Percentiles rank a stretch among this genome's conserved stretches.
Conservation (phyloP, 1,140 invertebrate species). For the Batillaria attramentaria region DNA sequence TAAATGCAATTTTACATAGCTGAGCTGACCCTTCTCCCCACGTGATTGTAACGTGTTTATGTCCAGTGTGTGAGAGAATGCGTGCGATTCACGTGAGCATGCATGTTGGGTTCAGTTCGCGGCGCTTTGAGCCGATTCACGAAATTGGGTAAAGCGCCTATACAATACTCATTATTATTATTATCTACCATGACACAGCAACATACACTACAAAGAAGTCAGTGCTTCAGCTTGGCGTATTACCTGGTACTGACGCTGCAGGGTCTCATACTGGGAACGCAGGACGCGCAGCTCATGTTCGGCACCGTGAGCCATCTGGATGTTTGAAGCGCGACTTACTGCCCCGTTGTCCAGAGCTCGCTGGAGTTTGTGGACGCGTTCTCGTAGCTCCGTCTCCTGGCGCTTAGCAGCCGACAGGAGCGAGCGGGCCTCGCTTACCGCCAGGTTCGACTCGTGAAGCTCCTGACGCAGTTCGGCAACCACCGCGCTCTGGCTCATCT, state of each 20-base stretch:
- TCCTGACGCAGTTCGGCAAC: conserved; percentile 49
- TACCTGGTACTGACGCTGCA: conserved; percentile 56
- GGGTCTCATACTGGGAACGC: conserved; percentile 54
- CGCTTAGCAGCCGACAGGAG: conserved; percentile 59
- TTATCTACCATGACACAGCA: too few species aligned
- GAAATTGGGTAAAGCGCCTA: too few species aligned
- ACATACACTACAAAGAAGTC: too few species aligned
- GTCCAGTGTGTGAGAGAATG: too few species aligned
- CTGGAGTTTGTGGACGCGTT: conserved; percentile 52
- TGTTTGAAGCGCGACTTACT: conserved; percentile 28
- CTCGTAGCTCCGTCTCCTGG: conserved; percentile 56
- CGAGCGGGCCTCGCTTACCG: conserved; percentile 62
- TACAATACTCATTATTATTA: too few species aligned
- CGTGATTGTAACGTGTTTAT: too few species aligned
- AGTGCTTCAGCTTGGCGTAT: conserved; percentile 20
- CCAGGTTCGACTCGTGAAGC: conserved; percentile 60
- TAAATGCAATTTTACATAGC: too few species aligned
- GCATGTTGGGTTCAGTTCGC: too few species aligned
- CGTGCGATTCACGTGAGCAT: too few species aligned
- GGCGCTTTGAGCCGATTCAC: too few species aligned
- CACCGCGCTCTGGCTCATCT: conserved; percentile 17
- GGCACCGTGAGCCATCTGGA: conserved; percentile 43
- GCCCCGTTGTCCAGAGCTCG: conserved; percentile 42
- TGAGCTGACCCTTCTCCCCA: too few species aligned
- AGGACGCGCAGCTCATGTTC: conserved; percentile 48